Evolutionary conservation across 2,797 vertebrate genomes (phyloP), one percentile per base, ranked within the genome.

Genomic region (Sebastes alutus): DNA sequence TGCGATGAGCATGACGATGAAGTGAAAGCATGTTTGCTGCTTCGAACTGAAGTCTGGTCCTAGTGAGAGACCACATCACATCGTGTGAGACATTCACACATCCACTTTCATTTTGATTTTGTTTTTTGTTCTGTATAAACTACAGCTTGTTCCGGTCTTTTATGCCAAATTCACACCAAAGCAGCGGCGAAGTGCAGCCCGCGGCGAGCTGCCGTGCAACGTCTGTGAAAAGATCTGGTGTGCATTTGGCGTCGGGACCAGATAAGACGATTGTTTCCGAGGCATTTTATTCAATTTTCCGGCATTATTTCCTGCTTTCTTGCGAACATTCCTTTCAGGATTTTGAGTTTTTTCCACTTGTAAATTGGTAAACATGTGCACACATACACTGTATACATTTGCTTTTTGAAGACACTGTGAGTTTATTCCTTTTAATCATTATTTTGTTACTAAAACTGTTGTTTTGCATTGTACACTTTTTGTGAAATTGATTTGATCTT

Each of bases 381-480:
- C 52, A 33, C 33, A 6, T 33, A 27, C 9, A 2, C 11, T 30
- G 64, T 68, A 68, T 67, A 49, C 42, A 38, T 70, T 56, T n/a
- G 14, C 20, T 55, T 62, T 84, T 78, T 33, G 2, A 77, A 82
- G 11, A 59, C 23, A 58, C 55, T 75, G 54, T 75, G 54, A 33
- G 18, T 72, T 76, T 62, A 42, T 59, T 42, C 32, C 7, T 59
- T 42, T 42, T 4, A 56, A 65, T 75, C n/a, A 0, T 72, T 12
- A 7, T 72, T 78, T 62, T 72, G 46, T 74, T 29, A 67, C 67
- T 82, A 71, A 75, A 64, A 27, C 10, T 5, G 2, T 66, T 62
- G 2, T 73, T 42, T 27, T 61, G 13, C 56, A 5, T 68, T 61
- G 20, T 27, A 25, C 7, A 6, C 18, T 23, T 22, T 2, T 70